phyloP scores from a whole-genome alignment of 2,113 vertebrate genomes.

The Petaurus breviceps region DNA sequence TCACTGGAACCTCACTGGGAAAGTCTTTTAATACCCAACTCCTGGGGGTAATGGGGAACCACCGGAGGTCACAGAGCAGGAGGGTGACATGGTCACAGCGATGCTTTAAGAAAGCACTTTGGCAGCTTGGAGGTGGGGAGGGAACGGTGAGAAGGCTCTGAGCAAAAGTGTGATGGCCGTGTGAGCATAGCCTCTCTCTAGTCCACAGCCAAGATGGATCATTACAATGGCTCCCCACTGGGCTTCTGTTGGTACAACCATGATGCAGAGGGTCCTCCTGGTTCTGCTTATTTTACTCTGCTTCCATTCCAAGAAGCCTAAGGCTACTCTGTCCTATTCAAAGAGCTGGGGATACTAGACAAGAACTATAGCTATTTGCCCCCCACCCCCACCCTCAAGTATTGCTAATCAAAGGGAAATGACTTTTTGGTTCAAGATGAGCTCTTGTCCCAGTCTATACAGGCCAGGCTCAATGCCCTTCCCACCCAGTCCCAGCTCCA shows the following conservation, averaged over 20 bases:
- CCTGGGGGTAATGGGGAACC: background rate
- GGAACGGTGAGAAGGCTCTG: background rate
- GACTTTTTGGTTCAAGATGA: background rate
- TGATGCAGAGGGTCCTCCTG: background rate
- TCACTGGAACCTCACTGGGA: background rate
- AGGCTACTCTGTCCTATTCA: background rate
- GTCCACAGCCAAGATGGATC: background rate
- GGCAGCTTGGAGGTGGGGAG: background rate
- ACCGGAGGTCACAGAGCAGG: background rate
- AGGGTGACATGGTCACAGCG: background rate
- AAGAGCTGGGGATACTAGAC: background rate
- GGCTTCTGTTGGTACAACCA: background rate
- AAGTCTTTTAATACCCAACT: background rate
- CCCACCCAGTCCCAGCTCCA: background rate
- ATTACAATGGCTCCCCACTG: background rate
- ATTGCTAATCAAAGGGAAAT: background rate
- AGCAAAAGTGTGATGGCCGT: background rate
- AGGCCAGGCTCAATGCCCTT: background rate
- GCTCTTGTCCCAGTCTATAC: background rate
- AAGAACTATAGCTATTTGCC: background rate
- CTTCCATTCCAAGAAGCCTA: background rate
- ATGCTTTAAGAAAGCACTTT: background rate
- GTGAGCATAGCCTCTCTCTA: background rate
- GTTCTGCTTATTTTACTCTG: background rate
- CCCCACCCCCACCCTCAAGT: too few species aligned